phyloP scores from a whole-genome alignment of 2,888 invertebrate genomes.

The Trimorus sp. region DNA sequence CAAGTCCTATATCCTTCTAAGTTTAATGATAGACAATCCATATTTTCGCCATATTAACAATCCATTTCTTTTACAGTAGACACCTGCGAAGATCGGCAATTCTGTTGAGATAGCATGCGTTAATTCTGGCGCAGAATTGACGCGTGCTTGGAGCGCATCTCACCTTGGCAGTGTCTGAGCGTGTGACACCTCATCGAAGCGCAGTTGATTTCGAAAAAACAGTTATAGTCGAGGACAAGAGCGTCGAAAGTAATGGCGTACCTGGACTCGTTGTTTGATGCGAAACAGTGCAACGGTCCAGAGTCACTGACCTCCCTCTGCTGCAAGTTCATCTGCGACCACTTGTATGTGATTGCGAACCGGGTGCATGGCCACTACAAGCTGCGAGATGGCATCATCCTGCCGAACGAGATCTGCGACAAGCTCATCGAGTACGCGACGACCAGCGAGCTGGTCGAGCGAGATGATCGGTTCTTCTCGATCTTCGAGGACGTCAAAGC shows the following conservation, averaged over 20 bases:
- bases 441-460: conserved; percentile 81
- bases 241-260: conserved; percentile 72
- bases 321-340: conserved; percentile 85
- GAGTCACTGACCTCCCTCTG: conserved; percentile 86
- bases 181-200: too few relatives aligned
- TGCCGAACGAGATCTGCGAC: conserved; percentile 89
- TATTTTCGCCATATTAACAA: too few relatives aligned
- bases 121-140: too few relatives aligned
- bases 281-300: conserved; percentile 81
- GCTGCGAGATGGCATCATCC: conserved; percentile 84
- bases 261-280: conserved; percentile 74
- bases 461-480: conserved; percentile 87
- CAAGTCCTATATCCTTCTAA: too few relatives aligned
- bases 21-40: too few relatives aligned
- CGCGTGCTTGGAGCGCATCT: too few relatives aligned
- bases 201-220: neutral
- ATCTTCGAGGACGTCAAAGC: conserved; percentile 87
- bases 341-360: conserved; percentile 84
- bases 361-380: conserved; percentile 74
- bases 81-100: too few relatives aligned
- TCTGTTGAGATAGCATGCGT: too few relatives aligned
- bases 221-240: conserved; percentile 10
- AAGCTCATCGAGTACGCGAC: conserved; percentile 85
- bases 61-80: too few relatives aligned
- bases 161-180: too few relatives aligned